These are phyloP conservation scores for Equus przewalskii DNA, from an alignment of 2,113 vertebrate genomes.

Conservation along the genomic window DNA sequence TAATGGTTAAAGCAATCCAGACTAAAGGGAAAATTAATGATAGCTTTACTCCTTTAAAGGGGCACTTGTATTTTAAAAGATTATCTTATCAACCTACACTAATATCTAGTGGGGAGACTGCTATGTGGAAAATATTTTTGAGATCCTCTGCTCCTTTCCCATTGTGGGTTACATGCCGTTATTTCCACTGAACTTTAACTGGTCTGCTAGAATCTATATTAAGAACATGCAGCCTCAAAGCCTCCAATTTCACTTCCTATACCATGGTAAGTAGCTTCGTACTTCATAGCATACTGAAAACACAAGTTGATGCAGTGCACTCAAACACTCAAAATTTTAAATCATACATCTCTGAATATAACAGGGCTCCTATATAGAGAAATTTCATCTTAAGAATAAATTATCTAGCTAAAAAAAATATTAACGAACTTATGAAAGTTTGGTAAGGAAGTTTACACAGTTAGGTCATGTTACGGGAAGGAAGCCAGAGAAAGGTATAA, in stretches of 20 bases:
- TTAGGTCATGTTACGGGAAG: neutral
- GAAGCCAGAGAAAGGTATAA: slow-evolving; percentile 3
- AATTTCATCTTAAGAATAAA: slow-evolving; percentile 14
- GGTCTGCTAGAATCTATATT: neutral
- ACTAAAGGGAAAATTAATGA: slow-evolving; percentile 9
- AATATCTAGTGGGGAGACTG: neutral
- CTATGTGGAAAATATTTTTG: neutral
- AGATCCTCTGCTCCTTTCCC: neutral
- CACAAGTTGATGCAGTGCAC: neutral
- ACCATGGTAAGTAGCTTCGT: neutral
- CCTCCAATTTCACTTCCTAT: slow-evolving; percentile 10
- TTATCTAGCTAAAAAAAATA: neutral
- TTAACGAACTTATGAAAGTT: neutral
- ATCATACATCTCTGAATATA: neutral
- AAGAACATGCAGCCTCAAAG: neutral
- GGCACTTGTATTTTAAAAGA: slow-evolving; percentile 33
- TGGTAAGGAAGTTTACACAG: neutral
- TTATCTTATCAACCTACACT: neutral
- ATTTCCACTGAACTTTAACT: slow-evolving; percentile 18
- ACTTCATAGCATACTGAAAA: neutral
- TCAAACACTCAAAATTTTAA: slow-evolving; percentile 25
- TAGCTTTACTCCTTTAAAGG: neutral
- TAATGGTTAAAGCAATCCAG: neutral
- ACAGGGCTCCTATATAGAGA: neutral
- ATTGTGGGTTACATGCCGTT: neutral